phyloP scores from a whole-genome alignment of 1,140 invertebrate species.

The Diabrotica undecimpunctata region DNA sequence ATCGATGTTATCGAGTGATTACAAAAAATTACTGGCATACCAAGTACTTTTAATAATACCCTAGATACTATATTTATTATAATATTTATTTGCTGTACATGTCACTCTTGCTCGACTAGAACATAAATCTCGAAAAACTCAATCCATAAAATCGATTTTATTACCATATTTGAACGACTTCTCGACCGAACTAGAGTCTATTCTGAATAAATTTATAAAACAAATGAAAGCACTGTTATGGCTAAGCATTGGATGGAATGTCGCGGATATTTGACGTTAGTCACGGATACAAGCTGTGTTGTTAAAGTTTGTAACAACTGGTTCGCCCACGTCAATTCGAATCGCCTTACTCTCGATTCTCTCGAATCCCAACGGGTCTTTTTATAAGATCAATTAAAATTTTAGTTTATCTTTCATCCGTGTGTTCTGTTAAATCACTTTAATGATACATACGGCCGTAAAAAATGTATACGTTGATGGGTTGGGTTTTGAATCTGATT shows the following conservation, averaged over 20 bases:
- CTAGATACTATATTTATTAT: no score
- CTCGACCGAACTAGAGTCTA: not conserved
- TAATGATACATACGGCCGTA: no score
- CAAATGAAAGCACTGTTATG: constrained; percentile 18
- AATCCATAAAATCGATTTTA: constrained; percentile 2
- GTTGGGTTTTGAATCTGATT: no score
- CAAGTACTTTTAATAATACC: no score
- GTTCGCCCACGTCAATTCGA: constrained; percentile 18
- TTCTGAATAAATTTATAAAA: constrained; percentile 4
- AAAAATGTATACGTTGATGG: no score
- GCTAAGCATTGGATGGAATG: constrained; percentile 11
- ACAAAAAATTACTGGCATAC: no score
- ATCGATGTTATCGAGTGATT: no score
- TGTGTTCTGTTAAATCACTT: no score
- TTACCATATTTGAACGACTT: not conserved
- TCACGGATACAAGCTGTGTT: constrained; percentile 16
- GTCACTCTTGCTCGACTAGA: not conserved
- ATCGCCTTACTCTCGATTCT: not conserved
- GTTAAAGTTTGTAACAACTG: constrained; percentile 16
- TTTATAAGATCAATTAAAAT: constrained; percentile 9
- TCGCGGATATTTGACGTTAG: constrained; percentile 16
- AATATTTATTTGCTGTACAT: no score
- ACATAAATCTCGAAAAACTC: constrained; percentile 9
- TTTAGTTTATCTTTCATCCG: not conserved
- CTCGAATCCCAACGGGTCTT: not conserved